These are phyloP conservation scores for Tiphia femorata DNA, from an alignment of 2,888 invertebrate genomes.

Conservation along the genomic window DNA sequence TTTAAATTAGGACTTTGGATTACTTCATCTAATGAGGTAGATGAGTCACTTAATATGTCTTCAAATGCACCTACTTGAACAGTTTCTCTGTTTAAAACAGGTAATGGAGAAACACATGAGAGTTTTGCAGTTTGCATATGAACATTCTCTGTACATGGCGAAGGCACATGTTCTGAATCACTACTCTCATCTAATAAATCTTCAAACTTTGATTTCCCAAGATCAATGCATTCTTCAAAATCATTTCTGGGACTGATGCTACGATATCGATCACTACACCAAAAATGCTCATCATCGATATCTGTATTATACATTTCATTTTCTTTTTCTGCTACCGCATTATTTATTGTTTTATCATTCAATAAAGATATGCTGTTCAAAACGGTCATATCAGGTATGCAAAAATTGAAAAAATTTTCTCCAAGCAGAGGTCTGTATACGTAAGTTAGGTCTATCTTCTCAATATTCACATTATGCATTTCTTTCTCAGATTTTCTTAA, in stretches of 20 bases:
- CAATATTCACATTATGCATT: neutral
- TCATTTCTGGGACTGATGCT: neutral
- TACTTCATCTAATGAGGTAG: slow-evolving; percentile 32
- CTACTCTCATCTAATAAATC: slow-evolving; percentile 49
- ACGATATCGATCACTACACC: slow-evolving; percentile 10
- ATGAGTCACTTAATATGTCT: slow-evolving; percentile 37
- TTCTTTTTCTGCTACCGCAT: neutral
- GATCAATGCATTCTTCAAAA: neutral
- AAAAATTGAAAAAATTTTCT: slow-evolving; percentile 40
- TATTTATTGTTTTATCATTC: neutral
- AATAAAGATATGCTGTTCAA: slow-evolving; percentile 43
- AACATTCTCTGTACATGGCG: too few species aligned
- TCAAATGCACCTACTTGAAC: slow-evolving; percentile 28
- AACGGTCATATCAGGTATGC: slow-evolving; percentile 42
- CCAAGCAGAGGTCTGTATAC: slow-evolving; percentile 22
- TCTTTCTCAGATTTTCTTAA: slow-evolving; percentile 54
- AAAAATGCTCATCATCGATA: slow-evolving; percentile 9
- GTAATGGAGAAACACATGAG: too few species aligned
- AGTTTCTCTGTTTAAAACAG: too few species aligned
- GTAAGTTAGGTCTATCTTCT: slow-evolving; percentile 35
- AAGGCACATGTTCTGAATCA: too few species aligned
- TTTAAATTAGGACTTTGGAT: too few species aligned
- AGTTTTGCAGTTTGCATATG: too few species aligned
- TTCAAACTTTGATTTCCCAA: slow-evolving; percentile 42
- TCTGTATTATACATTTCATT: slow-evolving; percentile 16